These are phyloP conservation scores for Sebastes minor DNA, from an alignment of 2,797 vertebrate genomes.

Conservation along the genomic window DNA sequence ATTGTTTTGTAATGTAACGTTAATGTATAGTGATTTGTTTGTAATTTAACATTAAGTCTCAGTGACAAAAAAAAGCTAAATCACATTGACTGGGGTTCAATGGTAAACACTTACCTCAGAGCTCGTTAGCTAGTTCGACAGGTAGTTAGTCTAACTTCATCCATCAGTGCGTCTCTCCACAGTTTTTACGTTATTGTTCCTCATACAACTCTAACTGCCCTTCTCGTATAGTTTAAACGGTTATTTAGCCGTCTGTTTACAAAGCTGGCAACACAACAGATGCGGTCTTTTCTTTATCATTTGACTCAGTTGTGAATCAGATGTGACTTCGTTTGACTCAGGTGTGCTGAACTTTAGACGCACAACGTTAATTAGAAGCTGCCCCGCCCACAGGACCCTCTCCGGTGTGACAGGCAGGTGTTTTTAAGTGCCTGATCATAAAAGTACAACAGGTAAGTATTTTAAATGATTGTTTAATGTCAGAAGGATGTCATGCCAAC, in stretches of 20 bases:
- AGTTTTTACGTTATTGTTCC: neutral
- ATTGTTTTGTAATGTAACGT: too few relatives aligned
- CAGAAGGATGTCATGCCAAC: neutral
- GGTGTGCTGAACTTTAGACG: neutral
- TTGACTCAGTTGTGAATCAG: neutral
- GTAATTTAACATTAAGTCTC: too few relatives aligned
- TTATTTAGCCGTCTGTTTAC: neutral
- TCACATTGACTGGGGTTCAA: neutral
- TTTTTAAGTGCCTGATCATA: neutral
- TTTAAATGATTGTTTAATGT: neutral
- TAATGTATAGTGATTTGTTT: too few relatives aligned
- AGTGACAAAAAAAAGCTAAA: neutral
- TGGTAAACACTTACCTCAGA: neutral
- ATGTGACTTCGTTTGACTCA: neutral
- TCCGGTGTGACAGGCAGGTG: neutral
- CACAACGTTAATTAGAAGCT: neutral
- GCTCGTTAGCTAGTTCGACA: neutral
- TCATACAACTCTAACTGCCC: too few relatives aligned
- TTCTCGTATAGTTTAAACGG: neutral
- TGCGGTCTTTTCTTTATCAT: neutral
- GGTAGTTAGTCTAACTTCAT: too few relatives aligned
- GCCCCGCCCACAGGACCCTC: neutral
- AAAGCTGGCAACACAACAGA: neutral
- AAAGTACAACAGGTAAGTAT: neutral
- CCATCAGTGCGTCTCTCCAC: neutral